Base-by-base conservation (phyloP, 2,797 vertebrate genomes). In the Heliangelus exortis region DNA sequence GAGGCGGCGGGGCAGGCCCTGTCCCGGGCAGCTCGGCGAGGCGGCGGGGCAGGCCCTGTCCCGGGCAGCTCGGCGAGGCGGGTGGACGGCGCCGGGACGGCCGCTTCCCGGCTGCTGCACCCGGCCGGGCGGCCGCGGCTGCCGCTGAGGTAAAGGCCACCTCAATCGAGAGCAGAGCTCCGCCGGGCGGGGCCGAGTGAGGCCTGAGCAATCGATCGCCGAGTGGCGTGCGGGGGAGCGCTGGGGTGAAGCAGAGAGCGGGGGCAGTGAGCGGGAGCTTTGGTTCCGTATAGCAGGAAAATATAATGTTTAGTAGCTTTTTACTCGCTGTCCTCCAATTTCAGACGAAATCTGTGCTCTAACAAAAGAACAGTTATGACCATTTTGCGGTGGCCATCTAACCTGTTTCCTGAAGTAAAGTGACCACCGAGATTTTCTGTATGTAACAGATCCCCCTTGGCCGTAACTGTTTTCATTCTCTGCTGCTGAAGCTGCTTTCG, bases 271-370 rank as follows among this genome's bases (percentile, higher is more conserved):
- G 22, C 12, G 47, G 47, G 19, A 20, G 47, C 19, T 21, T 21
- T 20, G 6, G 6, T 28, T 33, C 29, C 6, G 1, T 9, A 0
- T 4, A 12, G 4, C 1, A 7, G 7, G 10, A 6, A 1, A 2
- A 8, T 10, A 6, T 15, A 31, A 3, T 16, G 1, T 6, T 53
- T 8, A 1, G 4, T 14, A 6, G 5, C 3, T 36, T 17, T 43
- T 57, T 31, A 3, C 21, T 23, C n/a, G 15, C 31, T 23, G 13
- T 3, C 13, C 33, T 29, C 28, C n/a, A 5, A 3, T 39, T 25
- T 25, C 33, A 29, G 15, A 15, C 16, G 5, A 68, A 18, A 62
- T 22, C 19, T 47, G 2, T n/a, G n/a, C 19, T n/a, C 1, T 29
- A 6, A 2, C 5, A 9, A 48, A 59, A 39, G 7, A 75, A 10